These are phyloP conservation scores for Drosophila kanapiae DNA, from an alignment of 1,140 invertebrate genomes.

Conservation along the genomic window DNA sequence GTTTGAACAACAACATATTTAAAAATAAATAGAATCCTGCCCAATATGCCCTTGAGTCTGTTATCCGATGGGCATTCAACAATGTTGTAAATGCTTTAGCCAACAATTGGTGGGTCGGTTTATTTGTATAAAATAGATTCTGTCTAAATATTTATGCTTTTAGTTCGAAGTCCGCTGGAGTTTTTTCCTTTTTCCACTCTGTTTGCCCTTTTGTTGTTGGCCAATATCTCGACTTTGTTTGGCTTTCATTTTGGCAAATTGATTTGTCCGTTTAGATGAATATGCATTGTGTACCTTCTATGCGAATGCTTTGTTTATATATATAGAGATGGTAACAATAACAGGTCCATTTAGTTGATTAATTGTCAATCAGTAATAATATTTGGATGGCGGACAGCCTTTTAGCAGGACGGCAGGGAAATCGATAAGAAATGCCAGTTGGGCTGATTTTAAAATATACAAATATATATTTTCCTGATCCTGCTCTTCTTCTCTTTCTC, in stretches of 20 bases:
- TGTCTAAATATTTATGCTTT: constrained; percentile 50
- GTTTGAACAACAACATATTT: too few relatives aligned
- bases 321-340: constrained; percentile 18
- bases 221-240: constrained; percentile 28
- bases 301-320: constrained; percentile 24
- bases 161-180: constrained; percentile 8
- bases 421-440: not conserved
- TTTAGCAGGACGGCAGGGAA: constrained; percentile 14
- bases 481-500: constrained; percentile 7
- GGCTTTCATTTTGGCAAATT: constrained; percentile 49
- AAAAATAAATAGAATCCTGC: not conserved
- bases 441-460: constrained; percentile 15
- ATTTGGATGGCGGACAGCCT: constrained; percentile 9
- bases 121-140: constrained; percentile 42
- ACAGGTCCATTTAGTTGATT: constrained; percentile 61
- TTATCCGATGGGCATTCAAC: not conserved
- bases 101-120: constrained; percentile 35
- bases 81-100: constrained; percentile 30
- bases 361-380: constrained; percentile 57
- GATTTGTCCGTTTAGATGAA: constrained; percentile 39
- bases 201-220: constrained; percentile 21
- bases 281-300: constrained; percentile 9
- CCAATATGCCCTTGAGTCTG: not conserved
- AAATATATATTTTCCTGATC: not conserved
- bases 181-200: constrained; percentile 18